These are phyloP conservation scores for Papilio polytes DNA, from an alignment of 1,140 invertebrate species.

Conservation along the genomic window DNA sequence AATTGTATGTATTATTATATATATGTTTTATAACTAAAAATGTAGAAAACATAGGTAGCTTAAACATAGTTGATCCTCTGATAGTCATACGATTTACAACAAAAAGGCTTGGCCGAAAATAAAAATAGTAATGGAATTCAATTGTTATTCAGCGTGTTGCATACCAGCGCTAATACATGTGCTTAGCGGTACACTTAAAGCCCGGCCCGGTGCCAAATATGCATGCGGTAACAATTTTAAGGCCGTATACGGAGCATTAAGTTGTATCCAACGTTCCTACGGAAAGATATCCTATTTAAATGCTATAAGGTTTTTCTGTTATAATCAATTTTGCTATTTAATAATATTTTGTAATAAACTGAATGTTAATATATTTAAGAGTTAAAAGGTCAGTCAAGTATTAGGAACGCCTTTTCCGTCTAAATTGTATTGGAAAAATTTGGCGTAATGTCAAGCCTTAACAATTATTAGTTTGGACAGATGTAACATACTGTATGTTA, in stretches of 20 bases:
- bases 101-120: constrained; percentile 12
- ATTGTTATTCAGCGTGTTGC: constrained; percentile 61
- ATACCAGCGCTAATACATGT: constrained; percentile 63
- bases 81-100: constrained; percentile 41
- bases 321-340: too few species aligned
- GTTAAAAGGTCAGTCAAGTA: not conserved
- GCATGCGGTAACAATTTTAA: constrained; percentile 65
- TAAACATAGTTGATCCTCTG: not conserved
- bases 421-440: not conserved
- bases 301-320: not conserved
- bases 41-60: too few species aligned
- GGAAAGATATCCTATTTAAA: constrained; percentile 52
- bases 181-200: constrained; percentile 74
- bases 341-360: too few species aligned
- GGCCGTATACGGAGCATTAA: constrained; percentile 71
- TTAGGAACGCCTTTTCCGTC: not conserved
- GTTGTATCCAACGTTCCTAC: constrained; percentile 55
- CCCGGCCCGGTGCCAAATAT: constrained; percentile 75
- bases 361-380: too few species aligned
- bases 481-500: constrained; percentile 35
- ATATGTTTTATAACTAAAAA: too few species aligned
- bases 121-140: constrained; percentile 37
- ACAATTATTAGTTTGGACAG: not conserved
- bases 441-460: not conserved
- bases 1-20: too few species aligned